Percentiles rank a stretch among this genome's conserved stretches.
Evolutionary conservation across 2,797 vertebrate species (phyloP).

Genomic region (Pempheris klunzingeri): DNA sequence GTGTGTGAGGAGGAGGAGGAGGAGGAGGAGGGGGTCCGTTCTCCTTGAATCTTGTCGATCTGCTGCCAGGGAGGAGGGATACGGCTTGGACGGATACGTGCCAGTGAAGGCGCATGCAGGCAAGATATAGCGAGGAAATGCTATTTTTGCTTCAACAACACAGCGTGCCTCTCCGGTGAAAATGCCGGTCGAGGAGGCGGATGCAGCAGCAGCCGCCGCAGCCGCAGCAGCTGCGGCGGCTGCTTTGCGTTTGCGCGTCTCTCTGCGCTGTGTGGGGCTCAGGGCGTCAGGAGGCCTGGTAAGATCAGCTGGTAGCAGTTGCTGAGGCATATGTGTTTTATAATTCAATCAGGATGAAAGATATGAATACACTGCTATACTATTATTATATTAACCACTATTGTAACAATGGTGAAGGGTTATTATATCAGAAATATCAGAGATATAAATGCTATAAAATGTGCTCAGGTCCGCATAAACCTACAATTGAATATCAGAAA

Average conservation of each 20-base stretch:
- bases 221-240: constrained; percentile 17
- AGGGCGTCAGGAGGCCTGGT: constrained; percentile 55
- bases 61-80: constrained; percentile 56
- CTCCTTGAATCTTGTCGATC: constrained; percentile 74
- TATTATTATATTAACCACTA: constrained; percentile 7
- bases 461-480: constrained; percentile 33
- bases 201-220: constrained; percentile 19
- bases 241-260: constrained; percentile 30
- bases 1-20: constrained; percentile 12
- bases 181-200: constrained; percentile 47
- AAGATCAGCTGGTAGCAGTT: constrained; percentile 57
- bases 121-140: constrained; percentile 66
- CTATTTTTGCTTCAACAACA: constrained; percentile 73
- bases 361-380: constrained; percentile 8
- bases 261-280: constrained; percentile 30
- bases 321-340: constrained; percentile 40
- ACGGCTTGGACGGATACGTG: constrained; percentile 61
- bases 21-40: constrained; percentile 31
- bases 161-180: constrained; percentile 58
- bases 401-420: constrained; percentile 15
- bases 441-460: constrained; percentile 17
- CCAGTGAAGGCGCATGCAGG: constrained; percentile 66
- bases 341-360: constrained; percentile 42
- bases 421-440: constrained; percentile 25
- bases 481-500: constrained; percentile 26